Evolutionary conservation across 2,113 vertebrate genomes (phyloP).

Genomic region (Mohoua ochrocephala): DNA sequence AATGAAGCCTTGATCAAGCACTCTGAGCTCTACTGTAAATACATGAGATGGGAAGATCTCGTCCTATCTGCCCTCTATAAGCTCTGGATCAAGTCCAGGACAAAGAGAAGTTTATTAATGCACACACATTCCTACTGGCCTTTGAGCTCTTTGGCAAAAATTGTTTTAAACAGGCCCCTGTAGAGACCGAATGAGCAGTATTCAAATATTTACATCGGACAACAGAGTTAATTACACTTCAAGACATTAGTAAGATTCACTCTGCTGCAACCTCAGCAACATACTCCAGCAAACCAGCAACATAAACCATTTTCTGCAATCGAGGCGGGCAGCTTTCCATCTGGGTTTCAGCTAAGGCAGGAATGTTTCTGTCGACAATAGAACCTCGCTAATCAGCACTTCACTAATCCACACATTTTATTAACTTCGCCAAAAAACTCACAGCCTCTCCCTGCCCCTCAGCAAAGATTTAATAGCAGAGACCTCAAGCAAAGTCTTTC

Average conservation of each 20-base stretch:
- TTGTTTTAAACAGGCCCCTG: background rate
- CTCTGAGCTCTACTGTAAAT: constrained; percentile 39
- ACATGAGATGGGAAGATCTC: constrained; percentile 43
- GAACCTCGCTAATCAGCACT: constrained; percentile 62
- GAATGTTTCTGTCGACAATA: constrained; percentile 53
- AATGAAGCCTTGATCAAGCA: constrained; percentile 28
- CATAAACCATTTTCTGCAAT: constrained; percentile 1
- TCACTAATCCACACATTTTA: constrained; percentile 63
- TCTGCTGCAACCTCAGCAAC: constrained; percentile 54
- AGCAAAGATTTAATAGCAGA: constrained; percentile 54
- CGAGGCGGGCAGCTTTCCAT: constrained; percentile 46
- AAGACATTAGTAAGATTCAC: constrained; percentile 42
- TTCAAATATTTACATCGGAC: constrained; percentile 58
- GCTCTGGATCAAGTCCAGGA: constrained; percentile 48
- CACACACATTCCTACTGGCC: constrained; percentile 36
- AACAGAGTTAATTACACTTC: constrained; percentile 48
- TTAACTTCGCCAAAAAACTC: constrained; percentile 53
- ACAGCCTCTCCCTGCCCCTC: constrained; percentile 43
- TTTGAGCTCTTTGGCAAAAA: constrained; percentile 44
- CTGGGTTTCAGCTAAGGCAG: constrained; percentile 43
- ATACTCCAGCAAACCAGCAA: constrained; percentile 24
- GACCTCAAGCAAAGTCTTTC: constrained; percentile 39
- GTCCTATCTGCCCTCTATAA: constrained; percentile 33
- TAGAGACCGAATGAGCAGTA: background rate
- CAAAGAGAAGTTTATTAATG: constrained; percentile 46